These are phyloP conservation scores for Neoscelio sp. DNA, from an alignment of 2,888 invertebrate genomes.

Conservation along the genomic window DNA sequence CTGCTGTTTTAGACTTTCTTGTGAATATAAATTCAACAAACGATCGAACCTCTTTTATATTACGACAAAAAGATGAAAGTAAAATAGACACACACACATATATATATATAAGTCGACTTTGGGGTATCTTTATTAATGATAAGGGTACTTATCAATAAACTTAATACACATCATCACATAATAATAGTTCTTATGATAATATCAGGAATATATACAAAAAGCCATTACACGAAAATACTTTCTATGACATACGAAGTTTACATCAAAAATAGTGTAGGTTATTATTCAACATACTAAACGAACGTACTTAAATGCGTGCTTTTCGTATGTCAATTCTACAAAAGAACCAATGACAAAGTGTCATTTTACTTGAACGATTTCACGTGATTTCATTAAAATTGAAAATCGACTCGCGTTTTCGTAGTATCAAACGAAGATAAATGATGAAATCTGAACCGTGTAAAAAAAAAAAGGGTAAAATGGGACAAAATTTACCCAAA, in stretches of 20 bases:
- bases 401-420: conserved; percentile 61
- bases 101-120: conserved; percentile 59
- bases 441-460: conserved; percentile 48
- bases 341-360: conserved; percentile 56
- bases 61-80: no score
- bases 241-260: conserved; percentile 74
- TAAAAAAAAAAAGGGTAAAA: conserved; percentile 51
- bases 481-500: conserved; percentile 40
- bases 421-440: conserved; percentile 54
- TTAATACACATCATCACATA: conserved; percentile 82
- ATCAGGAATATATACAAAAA: conserved; percentile 83
- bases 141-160: conserved; percentile 78
- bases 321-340: conserved; percentile 60
- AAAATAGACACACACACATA: no score
- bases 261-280: conserved; percentile 75
- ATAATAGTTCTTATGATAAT: conserved; percentile 75
- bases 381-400: conserved; percentile 26
- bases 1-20: no score
- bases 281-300: conserved; percentile 57
- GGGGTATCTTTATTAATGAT: conserved; percentile 75
- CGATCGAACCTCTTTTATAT: no score
- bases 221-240: conserved; percentile 77
- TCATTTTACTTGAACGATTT: conserved; percentile 50
- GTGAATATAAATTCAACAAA: no score
- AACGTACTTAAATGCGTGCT: conserved; percentile 68